phyloP scores from a whole-genome alignment of 2,888 invertebrate species.

The Nipponacmea schrenckii region DNA sequence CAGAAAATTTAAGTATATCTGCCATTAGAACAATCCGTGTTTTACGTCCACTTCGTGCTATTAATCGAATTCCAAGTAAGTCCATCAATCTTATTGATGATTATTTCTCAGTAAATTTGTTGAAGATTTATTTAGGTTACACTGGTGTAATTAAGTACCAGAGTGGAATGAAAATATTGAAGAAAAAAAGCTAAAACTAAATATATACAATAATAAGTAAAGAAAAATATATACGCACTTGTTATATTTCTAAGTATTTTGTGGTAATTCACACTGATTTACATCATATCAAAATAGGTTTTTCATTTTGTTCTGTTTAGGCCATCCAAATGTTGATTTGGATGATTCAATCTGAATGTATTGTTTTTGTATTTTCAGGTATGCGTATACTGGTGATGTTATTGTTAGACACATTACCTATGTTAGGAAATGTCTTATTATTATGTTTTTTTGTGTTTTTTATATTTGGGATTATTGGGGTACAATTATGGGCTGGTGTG shows the following conservation, averaged over 20 bases:
- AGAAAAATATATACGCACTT: no score
- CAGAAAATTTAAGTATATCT: slow-evolving; percentile 97
- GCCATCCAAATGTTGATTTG: no score
- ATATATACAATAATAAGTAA: no score
- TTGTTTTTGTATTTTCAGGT: slow-evolving; percentile 74
- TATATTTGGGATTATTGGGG: slow-evolving; percentile 99
- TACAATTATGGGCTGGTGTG: slow-evolving; percentile 99
- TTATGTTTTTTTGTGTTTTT: slow-evolving; percentile 99
- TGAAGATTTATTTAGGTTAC: no score
- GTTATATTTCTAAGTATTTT: no score
- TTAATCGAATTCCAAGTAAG: slow-evolving; percentile 99
- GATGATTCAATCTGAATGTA: no score
- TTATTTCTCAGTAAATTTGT: not conserved
- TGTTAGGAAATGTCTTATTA: slow-evolving; percentile 96
- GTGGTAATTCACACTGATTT: no score
- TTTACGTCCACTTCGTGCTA: slow-evolving; percentile 93
- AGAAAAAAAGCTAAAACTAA: no score
- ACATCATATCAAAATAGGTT: no score
- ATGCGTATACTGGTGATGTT: slow-evolving; percentile 99
- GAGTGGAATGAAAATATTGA: no score
- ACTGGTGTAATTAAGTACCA: no score
- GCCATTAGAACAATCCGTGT: slow-evolving; percentile 98
- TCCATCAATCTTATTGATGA: slow-evolving; percentile 50
- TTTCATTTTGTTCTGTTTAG: no score
- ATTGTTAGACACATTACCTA: slow-evolving; percentile 96